These are phyloP conservation scores for Meleagris gallopavo DNA, from an alignment of 2,113 vertebrate species.

Conservation along the genomic window DNA sequence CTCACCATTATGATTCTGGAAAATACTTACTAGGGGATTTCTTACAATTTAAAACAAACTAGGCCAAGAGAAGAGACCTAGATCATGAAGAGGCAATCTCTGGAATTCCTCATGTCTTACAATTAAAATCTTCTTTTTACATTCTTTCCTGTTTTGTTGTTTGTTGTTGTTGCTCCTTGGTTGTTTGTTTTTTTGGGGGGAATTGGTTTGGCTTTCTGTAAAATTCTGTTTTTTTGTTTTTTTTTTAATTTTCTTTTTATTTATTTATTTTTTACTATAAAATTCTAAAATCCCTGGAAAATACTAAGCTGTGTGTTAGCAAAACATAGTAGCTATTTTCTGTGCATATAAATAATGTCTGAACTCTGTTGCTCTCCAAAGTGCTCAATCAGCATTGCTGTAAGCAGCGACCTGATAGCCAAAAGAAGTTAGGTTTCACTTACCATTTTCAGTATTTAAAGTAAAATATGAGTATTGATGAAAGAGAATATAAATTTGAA, in stretches of 20 bases:
- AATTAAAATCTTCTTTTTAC: fast-evolving
- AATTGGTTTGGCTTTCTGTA: no score
- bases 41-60: background rate
- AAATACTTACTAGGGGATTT: background rate
- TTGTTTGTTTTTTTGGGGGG: no score
- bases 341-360: background rate
- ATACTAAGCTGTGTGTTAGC: background rate
- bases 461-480: background rate
- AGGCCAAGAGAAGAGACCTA: background rate
- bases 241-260: background rate
- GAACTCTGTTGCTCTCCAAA: background rate
- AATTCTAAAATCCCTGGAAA: background rate
- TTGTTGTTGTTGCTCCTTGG: no score
- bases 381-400: background rate
- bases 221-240: background rate
- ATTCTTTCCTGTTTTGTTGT: background rate
- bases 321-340: background rate
- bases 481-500: background rate
- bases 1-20: background rate
- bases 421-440: background rate
- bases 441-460: background rate
- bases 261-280: background rate
- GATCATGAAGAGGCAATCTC: background rate
- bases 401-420: background rate
- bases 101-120: background rate